Evolutionary conservation across 2,888 invertebrate genomes (phyloP), one percentile per base, ranked within the genome.

Genomic region (Subacronicta megacephala): DNA sequence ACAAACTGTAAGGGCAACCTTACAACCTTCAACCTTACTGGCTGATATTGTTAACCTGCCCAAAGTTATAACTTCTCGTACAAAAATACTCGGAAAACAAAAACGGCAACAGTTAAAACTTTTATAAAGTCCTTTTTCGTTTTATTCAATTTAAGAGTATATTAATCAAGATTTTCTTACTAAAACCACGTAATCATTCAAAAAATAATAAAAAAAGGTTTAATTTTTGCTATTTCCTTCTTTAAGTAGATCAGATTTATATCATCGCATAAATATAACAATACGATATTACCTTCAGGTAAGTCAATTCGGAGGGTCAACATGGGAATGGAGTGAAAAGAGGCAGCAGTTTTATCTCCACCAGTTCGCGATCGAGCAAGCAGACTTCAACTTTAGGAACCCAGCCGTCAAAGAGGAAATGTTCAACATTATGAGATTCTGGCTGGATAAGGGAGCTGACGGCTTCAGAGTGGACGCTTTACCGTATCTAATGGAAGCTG

Each of bases 381-480:
- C 96, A 0, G 96, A 96, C 80, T 94, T 97, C 36, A 97, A 97
- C 87, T 96, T 95, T 80, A 91, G 96, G n/a, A 95, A 96, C 81
- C 94, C 94, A 0, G 82, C 80, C 0, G 95, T 95, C 0, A 85
- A 90, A 15, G 81, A 93, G 1, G 95, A 95, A 75, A 93, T 95
- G 89, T 80, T 94, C 83, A 94, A 95, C 4, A 95, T 96, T 12
- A 84, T 97, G 73, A 85, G 85, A 60, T 97, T 96, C 83, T 98
- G 98, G 98, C 83, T 98, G 23, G 94, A 96, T 31, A 95, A 95
- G 56, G 97, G 97, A 0, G 96, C 96, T 0, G 96, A 97, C 70
- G 98, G 98, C 0, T 97, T 97, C 83, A 95, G 97, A 44, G 89
- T 97, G 0, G 96, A 96, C 73, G 96, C 96, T 0, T 90, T 96